These are phyloP conservation scores for Tetrao urogallus DNA, from an alignment of 2,113 vertebrate genomes.

Conservation along the genomic window DNA sequence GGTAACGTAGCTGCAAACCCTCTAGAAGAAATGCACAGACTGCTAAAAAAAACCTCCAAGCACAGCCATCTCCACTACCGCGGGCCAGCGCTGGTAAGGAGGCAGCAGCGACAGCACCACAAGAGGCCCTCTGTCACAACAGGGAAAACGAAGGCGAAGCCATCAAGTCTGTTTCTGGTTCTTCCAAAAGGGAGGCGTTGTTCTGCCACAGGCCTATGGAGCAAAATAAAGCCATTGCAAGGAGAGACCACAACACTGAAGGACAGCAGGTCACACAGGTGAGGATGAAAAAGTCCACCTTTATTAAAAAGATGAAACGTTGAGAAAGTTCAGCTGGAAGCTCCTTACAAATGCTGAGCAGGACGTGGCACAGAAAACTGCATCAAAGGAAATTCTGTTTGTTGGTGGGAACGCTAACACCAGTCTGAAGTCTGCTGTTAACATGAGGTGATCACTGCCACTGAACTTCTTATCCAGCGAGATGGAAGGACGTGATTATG, in stretches of 20 bases:
- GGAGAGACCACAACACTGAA: neutral
- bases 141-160: neutral
- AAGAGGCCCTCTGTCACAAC: too few relatives aligned
- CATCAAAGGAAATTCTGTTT: neutral
- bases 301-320: neutral
- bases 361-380: neutral
- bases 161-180: neutral
- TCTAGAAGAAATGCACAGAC: neutral
- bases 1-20: neutral
- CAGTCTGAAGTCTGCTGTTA: neutral
- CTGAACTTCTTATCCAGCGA: neutral
- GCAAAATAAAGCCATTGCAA: neutral
- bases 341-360: neutral
- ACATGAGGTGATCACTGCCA: neutral
- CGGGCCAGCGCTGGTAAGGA: neutral
- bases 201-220: neutral
- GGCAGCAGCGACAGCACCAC: too few relatives aligned
- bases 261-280: neutral
- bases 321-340: conserved; percentile 26
- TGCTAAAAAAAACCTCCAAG: neutral
- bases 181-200: accelerated
- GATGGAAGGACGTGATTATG: neutral
- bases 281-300: neutral
- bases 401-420: neutral
- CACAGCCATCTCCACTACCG: too few relatives aligned